phyloP scores from a whole-genome alignment of 2,113 vertebrate species.

The Urocynchramus pylzowi region DNA sequence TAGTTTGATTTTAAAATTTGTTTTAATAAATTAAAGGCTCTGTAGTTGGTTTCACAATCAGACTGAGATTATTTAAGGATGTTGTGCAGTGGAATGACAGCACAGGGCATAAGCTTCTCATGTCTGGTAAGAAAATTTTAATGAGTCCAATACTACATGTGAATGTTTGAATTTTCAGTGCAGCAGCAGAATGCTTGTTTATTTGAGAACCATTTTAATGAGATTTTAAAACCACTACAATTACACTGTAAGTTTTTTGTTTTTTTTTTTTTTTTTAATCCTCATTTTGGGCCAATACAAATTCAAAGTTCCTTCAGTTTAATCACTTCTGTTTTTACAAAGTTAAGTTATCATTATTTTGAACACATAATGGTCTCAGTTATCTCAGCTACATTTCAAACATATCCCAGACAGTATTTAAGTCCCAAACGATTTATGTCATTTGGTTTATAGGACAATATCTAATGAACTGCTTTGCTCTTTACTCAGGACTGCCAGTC shows the following conservation, averaged over 20 bases:
- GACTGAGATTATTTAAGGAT: background rate
- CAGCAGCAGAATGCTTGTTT: background rate
- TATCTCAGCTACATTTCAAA: background rate
- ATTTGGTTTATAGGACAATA: background rate
- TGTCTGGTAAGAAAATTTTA: background rate
- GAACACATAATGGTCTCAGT: background rate
- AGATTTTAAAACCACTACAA: background rate
- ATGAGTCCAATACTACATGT: background rate
- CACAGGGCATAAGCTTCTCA: background rate
- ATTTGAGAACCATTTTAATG: background rate
- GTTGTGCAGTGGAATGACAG: background rate
- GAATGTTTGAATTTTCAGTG: background rate
- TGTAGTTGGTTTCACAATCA: background rate
- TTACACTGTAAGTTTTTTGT: background rate
- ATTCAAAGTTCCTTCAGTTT: background rate
- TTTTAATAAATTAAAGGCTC: background rate
- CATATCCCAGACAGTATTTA: background rate
- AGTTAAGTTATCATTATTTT: background rate
- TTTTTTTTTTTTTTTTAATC: background rate
- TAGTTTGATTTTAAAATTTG: background rate
- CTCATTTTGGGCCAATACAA: background rate
- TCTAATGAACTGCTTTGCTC: background rate
- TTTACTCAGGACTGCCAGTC: background rate
- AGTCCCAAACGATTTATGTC: background rate
- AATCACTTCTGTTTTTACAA: background rate